Evolutionary conservation across 2,113 vertebrate species (phyloP).

Genomic region (Zosterops hypoxanthus): DNA sequence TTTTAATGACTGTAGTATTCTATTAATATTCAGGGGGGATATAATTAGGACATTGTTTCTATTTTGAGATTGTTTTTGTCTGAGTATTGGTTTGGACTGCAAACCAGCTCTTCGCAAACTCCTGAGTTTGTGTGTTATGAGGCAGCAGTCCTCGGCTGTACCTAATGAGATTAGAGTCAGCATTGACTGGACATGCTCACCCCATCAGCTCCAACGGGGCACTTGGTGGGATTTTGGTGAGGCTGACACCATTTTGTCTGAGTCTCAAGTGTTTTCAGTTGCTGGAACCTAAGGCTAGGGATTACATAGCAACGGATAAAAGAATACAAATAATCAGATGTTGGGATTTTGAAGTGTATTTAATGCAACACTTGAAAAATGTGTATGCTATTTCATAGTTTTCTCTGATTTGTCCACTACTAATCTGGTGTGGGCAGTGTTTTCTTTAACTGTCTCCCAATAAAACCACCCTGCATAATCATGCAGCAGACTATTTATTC

Average conservation of each 20-base stretch:
- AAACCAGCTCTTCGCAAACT: not conserved
- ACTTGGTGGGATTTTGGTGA: not conserved
- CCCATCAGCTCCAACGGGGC: not conserved
- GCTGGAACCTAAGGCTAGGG: not conserved
- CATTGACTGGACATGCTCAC: not conserved
- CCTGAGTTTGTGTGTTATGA: not conserved
- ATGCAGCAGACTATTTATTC: slow-evolving; percentile 12
- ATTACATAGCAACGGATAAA: not conserved
- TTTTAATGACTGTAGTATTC: slow-evolving; percentile 6
- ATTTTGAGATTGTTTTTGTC: slow-evolving; percentile 41
- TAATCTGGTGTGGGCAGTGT: not conserved
- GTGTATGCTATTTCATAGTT: not conserved
- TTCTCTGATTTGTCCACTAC: not conserved
- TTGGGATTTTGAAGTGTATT: not conserved
- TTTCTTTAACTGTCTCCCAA: slow-evolving; percentile 27
- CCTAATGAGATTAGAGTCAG: not conserved
- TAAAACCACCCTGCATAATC: slow-evolving; percentile 3
- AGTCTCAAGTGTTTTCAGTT: not conserved
- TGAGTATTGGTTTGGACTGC: slow-evolving; percentile 15
- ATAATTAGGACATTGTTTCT: slow-evolving; percentile 30
- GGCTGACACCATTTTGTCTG: not conserved
- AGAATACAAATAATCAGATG: not conserved
- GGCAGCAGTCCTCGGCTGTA: not conserved
- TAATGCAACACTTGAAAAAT: not conserved
- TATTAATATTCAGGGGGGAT: slow-evolving; percentile 11